Evolutionary conservation across 2,888 invertebrate species (phyloP), one percentile per base, ranked within the genome.

Genomic region (Oscheius onirici): DNA sequence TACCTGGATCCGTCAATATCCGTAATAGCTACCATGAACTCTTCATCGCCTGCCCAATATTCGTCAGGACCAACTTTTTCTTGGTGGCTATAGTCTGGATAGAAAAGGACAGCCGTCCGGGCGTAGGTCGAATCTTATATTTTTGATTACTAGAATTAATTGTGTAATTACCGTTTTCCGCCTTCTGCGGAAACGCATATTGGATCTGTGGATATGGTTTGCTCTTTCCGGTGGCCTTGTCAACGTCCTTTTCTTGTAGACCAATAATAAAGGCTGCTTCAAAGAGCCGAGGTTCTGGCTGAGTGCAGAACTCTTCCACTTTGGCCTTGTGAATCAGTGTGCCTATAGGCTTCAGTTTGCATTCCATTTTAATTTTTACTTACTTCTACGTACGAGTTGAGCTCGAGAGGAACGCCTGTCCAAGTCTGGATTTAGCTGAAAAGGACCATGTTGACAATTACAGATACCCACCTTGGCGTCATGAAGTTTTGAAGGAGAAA

Each of bases 1-100:
- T 49, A 46, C 20, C 66, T 34, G 5, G 66, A 66, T 11, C 63
- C 63, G 34, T 63, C 63, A 15, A 63, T 22, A n/a, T 69, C 52
- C 5, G 69, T 69, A 20, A 69, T 49, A 8, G 69, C 51, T 10
- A 69, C 60, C 60, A 69, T 58, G 24, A 52, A 69, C 40, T 69
- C 69, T 52, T 69, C 69, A 49, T 69, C 61, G 10, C 60, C 69
- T 34, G 49, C 51, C 69, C 60, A 58, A 15, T 46, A 46, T 10
- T 69, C 60, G n/a, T 34, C 43, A 2, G 22, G 43, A n/a, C 41
- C 41, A 24, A 60, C 41, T 20, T 24, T 49, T 43, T 49, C 46
- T 28, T 49, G 41, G 17, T 69, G 69, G 13, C 51, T 49, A 26
- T 61, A 69, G 43, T 69, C 69, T 10, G 69, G 69, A 40, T 54